Percentiles rank a stretch among this genome's conserved stretches.
Evolutionary conservation across 2,113 vertebrate species (phyloP).

Genomic region (Notarius quadriscutis): DNA sequence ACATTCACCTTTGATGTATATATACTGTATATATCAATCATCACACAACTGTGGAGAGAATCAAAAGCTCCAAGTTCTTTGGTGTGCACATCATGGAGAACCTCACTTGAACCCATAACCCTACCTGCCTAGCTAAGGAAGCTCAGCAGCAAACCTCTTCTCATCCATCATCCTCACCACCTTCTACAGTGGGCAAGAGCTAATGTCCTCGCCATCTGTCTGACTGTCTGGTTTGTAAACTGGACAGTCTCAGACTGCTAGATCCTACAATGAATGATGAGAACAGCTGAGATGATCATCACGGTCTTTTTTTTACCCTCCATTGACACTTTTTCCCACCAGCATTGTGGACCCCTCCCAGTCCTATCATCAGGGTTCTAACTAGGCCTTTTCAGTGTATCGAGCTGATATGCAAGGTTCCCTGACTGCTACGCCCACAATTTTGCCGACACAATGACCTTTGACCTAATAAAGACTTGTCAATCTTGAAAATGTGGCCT

Average conservation of each 20-base stretch:
- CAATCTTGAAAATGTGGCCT: too few relatives aligned
- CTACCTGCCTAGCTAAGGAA: neutral
- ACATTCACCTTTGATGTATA: neutral
- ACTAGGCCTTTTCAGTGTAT: too few relatives aligned
- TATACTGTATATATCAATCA: neutral
- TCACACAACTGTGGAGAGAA: neutral
- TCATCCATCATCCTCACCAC: neutral
- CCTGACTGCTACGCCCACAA: too few relatives aligned
- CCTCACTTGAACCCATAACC: neutral
- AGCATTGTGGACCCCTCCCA: neutral
- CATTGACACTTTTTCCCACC: neutral
- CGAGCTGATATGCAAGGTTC: too few relatives aligned
- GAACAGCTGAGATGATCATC: neutral
- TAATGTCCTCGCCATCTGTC: neutral
- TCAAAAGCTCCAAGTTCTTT: neutral
- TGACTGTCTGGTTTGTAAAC: neutral
- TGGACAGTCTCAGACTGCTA: neutral
- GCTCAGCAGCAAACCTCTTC: neutral
- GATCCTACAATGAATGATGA: neutral
- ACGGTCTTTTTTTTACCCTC: neutral
- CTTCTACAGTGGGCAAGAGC: neutral
- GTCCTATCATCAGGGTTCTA: too few relatives aligned
- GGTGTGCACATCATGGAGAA: neutral
- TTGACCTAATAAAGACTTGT: too few relatives aligned
- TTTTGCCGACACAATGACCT: too few relatives aligned